Conservation (phyloP, 2,113 vertebrate genomes). For the Pandion haliaetus region DNA sequence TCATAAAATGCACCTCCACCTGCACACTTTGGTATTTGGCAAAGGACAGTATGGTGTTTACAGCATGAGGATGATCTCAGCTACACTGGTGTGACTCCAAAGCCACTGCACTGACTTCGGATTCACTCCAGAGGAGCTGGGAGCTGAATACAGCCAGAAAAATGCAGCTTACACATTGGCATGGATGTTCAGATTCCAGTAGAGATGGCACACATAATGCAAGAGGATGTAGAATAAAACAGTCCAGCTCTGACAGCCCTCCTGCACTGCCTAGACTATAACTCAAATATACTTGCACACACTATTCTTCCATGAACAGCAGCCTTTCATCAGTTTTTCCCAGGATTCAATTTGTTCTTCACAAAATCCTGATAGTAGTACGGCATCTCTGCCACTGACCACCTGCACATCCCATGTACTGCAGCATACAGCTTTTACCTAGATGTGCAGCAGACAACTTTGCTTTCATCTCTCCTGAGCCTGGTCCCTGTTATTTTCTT, state of each 20-base stretch:
- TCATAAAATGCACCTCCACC: neutral
- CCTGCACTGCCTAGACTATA: neutral
- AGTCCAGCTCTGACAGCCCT: neutral
- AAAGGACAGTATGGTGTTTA: neutral
- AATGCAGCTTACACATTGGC: neutral
- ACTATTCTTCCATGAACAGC: neutral
- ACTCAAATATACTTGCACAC: neutral
- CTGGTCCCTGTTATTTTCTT: neutral
- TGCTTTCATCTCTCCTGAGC: neutral
- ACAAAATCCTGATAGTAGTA: neutral
- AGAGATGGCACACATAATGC: neutral
- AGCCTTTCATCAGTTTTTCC: neutral
- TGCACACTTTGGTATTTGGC: neutral
- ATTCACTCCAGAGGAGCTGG: neutral
- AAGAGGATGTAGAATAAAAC: neutral
- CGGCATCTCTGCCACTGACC: neutral
- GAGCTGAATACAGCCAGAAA: neutral
- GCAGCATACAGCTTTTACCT: neutral
- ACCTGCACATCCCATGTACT: neutral
- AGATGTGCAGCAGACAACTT: neutral
- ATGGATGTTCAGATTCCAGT: neutral
- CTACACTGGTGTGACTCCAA: neutral
- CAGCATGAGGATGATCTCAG: neutral
- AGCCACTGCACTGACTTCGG: neutral
- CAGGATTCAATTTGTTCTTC: neutral